Conservation (phyloP, 2,113 vertebrate genomes). For the Oncorhynchus tshawytscha region DNA sequence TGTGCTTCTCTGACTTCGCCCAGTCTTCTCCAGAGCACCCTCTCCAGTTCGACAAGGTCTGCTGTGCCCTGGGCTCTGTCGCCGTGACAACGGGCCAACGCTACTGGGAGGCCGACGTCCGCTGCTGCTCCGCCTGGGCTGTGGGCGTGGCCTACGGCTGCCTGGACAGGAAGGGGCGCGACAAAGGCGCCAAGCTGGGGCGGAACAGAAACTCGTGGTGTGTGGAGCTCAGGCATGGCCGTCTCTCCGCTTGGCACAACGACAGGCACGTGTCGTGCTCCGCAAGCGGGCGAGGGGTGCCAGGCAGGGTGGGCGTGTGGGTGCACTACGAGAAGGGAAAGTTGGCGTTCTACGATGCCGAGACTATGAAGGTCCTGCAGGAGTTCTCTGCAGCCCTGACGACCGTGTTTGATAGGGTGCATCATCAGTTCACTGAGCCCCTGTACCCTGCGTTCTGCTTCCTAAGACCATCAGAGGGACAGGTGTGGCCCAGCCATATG, state of each 20-base stretch:
- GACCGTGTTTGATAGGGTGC: slow-evolving; percentile 63
- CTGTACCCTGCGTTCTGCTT: slow-evolving; percentile 68
- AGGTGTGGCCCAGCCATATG: slow-evolving; percentile 60
- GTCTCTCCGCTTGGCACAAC: slow-evolving; percentile 70
- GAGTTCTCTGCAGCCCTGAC: slow-evolving; percentile 62
- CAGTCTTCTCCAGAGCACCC: slow-evolving; percentile 41
- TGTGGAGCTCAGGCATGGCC: slow-evolving; percentile 60
- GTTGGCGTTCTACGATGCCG: slow-evolving; percentile 67
- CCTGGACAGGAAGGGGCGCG: slow-evolving; percentile 67
- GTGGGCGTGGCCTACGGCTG: slow-evolving; percentile 68
- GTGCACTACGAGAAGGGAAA: slow-evolving; percentile 68
- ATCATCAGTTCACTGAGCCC: slow-evolving; percentile 73
- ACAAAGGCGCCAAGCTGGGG: slow-evolving; percentile 69
- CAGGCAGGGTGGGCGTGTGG: slow-evolving; percentile 61
- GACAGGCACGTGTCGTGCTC: slow-evolving; percentile 57
- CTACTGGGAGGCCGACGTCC: slow-evolving; percentile 74
- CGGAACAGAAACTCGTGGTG: slow-evolving; percentile 76
- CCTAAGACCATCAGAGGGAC: slow-evolving; percentile 50
- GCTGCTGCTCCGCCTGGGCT: slow-evolving; percentile 67
- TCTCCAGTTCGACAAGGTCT: slow-evolving; percentile 73
- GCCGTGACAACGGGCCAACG: slow-evolving; percentile 45
- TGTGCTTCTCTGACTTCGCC: slow-evolving; percentile 41
- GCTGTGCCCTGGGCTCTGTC: slow-evolving; percentile 62
- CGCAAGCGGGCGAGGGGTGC: slow-evolving; percentile 22
- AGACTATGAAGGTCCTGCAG: slow-evolving; percentile 66